Evolutionary conservation across 2,113 vertebrate species (phyloP).

Genomic region (Baryphthengus martii): DNA sequence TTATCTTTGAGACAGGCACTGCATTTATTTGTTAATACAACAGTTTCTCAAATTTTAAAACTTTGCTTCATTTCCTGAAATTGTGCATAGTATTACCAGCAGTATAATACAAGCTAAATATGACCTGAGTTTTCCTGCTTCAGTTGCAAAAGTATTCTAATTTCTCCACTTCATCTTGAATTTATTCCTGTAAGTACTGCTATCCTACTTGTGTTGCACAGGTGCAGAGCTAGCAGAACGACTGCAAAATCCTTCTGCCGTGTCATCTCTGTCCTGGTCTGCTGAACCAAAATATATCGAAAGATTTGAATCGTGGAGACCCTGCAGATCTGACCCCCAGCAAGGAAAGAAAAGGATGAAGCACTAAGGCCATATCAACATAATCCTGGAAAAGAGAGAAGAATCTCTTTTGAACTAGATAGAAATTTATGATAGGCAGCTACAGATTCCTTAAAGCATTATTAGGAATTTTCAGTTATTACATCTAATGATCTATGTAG

Average conservation of each 20-base stretch:
- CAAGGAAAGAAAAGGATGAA: neutral
- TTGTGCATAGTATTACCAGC: neutral
- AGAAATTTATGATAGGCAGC: neutral
- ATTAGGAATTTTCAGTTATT: neutral
- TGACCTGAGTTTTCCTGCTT: neutral
- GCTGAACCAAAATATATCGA: neutral
- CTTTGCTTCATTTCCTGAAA: neutral
- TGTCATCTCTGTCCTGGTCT: neutral
- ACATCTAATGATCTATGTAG: neutral
- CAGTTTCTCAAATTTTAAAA: neutral
- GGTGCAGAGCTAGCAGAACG: neutral
- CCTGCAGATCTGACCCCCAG: neutral
- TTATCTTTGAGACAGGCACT: neutral
- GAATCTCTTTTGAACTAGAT: neutral
- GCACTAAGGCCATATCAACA: neutral
- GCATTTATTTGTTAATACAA: neutral
- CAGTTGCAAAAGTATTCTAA: neutral
- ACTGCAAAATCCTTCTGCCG: neutral
- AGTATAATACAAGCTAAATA: neutral
- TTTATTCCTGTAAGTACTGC: neutral
- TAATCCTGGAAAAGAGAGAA: neutral
- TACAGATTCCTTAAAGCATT: neutral
- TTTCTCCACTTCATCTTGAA: neutral
- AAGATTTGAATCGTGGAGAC: neutral
- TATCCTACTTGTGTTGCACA: neutral